Evolutionary conservation across 2,797 vertebrate species (phyloP).

Genomic region (Erethizon dorsatum): DNA sequence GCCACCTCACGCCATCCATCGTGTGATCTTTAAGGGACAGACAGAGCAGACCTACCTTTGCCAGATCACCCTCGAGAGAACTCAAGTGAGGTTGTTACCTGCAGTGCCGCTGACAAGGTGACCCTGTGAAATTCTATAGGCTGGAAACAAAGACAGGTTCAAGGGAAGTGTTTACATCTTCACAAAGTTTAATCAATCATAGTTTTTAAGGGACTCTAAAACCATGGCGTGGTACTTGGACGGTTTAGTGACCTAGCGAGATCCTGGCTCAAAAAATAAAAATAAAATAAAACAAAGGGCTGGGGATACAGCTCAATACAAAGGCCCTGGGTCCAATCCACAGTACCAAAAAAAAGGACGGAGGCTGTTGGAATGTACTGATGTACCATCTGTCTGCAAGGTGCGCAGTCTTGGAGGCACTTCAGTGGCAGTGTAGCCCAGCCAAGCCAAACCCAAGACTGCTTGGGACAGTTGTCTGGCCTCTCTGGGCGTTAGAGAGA

Average conservation of each 20-base stretch:
- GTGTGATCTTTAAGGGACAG: background rate
- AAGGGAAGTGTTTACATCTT: background rate
- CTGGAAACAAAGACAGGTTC: background rate
- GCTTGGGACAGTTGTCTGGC: background rate
- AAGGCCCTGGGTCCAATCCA: background rate
- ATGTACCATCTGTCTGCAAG: background rate
- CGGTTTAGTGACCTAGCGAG: background rate
- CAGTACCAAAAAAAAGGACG: background rate
- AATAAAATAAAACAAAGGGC: background rate
- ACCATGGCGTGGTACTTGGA: background rate
- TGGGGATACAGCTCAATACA: background rate
- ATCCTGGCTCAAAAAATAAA: background rate
- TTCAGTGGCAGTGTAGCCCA: fast-evolving
- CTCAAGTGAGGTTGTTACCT: background rate
- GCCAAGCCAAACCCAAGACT: background rate
- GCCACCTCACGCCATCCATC: fast-evolving
- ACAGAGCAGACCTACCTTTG: background rate
- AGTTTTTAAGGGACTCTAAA: background rate
- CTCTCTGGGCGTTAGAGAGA: background rate
- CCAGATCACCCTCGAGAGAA: background rate
- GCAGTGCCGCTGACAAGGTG: background rate
- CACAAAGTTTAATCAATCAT: background rate
- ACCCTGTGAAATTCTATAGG: background rate
- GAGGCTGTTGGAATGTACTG: background rate
- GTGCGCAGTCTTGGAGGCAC: background rate